phyloP scores from a whole-genome alignment of 2,113 vertebrate species.

The Amphilophus citrinellus region DNA sequence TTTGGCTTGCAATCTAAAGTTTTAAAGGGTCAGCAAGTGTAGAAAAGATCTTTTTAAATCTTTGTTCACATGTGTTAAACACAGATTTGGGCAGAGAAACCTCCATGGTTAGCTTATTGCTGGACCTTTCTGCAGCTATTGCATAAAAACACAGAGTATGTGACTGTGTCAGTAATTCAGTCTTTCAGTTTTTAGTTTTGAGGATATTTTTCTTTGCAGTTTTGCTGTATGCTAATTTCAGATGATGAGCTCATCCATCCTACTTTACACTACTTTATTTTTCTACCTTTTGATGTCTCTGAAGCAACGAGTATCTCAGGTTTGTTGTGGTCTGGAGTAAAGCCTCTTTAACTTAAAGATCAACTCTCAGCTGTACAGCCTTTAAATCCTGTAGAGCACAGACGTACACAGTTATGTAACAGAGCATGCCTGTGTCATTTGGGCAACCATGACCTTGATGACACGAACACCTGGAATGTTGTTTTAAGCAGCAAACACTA shows the following conservation, averaged over 20 bases:
- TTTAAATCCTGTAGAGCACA: slow-evolving; percentile 72
- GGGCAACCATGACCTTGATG: slow-evolving; percentile 43
- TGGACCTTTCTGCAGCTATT: not conserved
- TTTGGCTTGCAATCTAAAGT: not conserved
- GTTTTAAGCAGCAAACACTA: not conserved
- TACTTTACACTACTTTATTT: not conserved
- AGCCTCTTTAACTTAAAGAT: slow-evolving; percentile 78
- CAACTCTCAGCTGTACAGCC: slow-evolving; percentile 55
- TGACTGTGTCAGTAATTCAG: not conserved
- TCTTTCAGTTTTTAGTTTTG: not conserved
- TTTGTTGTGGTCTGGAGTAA: slow-evolving; percentile 76
- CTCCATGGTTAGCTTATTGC: not conserved
- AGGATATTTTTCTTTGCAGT: not conserved
- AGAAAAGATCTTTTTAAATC: not conserved
- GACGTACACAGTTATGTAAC: slow-evolving; percentile 75
- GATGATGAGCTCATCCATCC: not conserved
- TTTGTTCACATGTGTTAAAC: not conserved
- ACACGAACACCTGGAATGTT: slow-evolving; percentile 48
- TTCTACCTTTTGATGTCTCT: slow-evolving; percentile 28
- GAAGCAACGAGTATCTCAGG: slow-evolving; percentile 47
- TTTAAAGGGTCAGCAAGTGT: not conserved
- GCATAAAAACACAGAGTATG: not conserved
- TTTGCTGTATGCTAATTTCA: slow-evolving; percentile 10
- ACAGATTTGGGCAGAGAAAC: not conserved
- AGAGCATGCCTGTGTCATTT: slow-evolving; percentile 26